phyloP scores from a whole-genome alignment of 2,113 vertebrate genomes.

The Callipepla californica region DNA sequence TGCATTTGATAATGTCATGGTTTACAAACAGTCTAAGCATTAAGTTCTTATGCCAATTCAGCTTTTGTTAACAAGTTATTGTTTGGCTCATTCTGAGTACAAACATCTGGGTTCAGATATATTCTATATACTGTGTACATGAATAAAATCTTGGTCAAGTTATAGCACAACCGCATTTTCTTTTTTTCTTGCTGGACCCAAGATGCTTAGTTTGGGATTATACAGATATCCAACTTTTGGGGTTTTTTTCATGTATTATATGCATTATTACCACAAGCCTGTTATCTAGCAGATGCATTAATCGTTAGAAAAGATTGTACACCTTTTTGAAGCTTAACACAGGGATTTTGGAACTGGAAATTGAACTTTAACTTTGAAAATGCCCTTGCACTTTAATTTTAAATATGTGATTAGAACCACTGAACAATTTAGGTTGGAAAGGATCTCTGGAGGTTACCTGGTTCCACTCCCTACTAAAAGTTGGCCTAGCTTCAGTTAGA shows the following conservation, averaged over 20 bases:
- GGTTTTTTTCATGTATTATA: not conserved
- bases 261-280: not conserved
- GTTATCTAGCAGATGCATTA: not conserved
- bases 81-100: not conserved
- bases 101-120: not conserved
- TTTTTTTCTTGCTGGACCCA: not conserved
- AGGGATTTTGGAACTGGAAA: not conserved
- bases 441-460: not conserved
- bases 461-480: not conserved
- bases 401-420: not conserved
- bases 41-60: not conserved
- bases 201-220: not conserved
- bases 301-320: not conserved
- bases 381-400: not conserved
- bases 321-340: not conserved
- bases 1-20: slow-evolving; percentile 21
- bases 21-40: slow-evolving; percentile 25
- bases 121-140: not conserved
- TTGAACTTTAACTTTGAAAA: slow-evolving; percentile 1
- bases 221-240: not conserved
- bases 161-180: not conserved
- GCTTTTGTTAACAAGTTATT: not conserved
- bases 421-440: not conserved
- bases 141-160: not conserved
- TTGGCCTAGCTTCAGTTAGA: not conserved